Evolutionary conservation across 2,797 vertebrate genomes (phyloP).

Genomic region (Sarcoramphus papa): DNA sequence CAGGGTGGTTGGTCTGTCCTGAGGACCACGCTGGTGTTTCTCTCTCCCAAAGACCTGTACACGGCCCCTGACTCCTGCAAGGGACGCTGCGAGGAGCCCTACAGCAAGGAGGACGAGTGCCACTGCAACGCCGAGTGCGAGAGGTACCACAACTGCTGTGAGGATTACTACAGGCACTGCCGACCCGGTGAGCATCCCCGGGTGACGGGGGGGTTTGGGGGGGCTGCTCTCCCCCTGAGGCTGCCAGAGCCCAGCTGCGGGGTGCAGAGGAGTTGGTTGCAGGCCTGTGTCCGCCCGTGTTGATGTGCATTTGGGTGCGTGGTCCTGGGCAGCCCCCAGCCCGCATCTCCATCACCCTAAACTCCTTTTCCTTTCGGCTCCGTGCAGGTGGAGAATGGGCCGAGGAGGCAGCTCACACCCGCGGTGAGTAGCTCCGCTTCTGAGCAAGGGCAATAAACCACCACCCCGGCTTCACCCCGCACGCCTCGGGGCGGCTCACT

Average conservation of each 20-base stretch:
- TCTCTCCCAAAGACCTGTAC: slow-evolving; percentile 54
- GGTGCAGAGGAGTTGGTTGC: not conserved
- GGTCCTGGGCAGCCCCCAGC: not conserved
- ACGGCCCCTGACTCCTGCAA: slow-evolving; percentile 56
- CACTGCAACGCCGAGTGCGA: slow-evolving; percentile 66
- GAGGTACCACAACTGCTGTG: slow-evolving; percentile 57
- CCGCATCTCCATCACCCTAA: not conserved
- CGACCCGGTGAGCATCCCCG: not conserved
- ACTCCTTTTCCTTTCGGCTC: not conserved
- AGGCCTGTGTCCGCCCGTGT: fast-evolving
- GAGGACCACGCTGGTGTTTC: no score
- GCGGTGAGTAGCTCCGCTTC: not conserved
- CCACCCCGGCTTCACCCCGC: fast-evolving
- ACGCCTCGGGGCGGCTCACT: not conserved
- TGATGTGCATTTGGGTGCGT: fast-evolving
- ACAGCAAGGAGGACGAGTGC: slow-evolving; percentile 49
- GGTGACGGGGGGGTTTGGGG: fast-evolving
- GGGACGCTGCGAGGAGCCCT: slow-evolving; percentile 69
- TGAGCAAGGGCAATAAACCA: not conserved
- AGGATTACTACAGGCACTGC: slow-evolving; percentile 53
- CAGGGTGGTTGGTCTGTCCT: not conserved
- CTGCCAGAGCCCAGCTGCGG: not conserved
- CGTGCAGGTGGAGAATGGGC: not conserved
- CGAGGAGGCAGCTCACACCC: fast-evolving
- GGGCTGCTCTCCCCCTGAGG: not conserved